Percentiles rank a stretch among this genome's conserved stretches.
Evolutionary conservation across 2,113 vertebrate genomes (phyloP).

Genomic region (Ageneiosus marmoratus): DNA sequence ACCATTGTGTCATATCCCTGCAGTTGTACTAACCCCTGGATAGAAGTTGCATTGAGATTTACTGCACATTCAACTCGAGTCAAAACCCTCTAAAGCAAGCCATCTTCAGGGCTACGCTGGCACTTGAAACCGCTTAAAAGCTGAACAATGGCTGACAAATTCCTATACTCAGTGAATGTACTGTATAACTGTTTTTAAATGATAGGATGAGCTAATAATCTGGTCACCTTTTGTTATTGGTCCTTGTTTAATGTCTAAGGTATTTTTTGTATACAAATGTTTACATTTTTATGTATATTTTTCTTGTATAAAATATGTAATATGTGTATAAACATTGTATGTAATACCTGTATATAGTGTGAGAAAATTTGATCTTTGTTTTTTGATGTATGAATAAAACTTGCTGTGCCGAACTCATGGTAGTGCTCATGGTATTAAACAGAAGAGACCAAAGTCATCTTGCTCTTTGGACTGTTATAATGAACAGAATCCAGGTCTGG

Average conservation of each 20-base stretch:
- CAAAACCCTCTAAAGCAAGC: slow-evolving; percentile 66
- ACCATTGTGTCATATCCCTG: slow-evolving; percentile 1
- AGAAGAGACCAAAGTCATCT: background rate
- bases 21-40: slow-evolving; percentile 36
- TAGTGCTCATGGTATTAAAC: background rate
- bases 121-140: slow-evolving; percentile 81
- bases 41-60: slow-evolving; percentile 73
- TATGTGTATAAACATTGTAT: slow-evolving; percentile 99
- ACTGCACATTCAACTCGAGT: slow-evolving; percentile 58
- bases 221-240: slow-evolving; percentile 99
- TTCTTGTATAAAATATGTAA: slow-evolving; percentile 99
- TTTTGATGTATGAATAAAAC: slow-evolving; percentile 99
- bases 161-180: slow-evolving; percentile 99
- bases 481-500: background rate
- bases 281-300: slow-evolving; percentile 99
- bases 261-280: slow-evolving; percentile 99
- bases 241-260: slow-evolving; percentile 99
- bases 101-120: slow-evolving; percentile 73
- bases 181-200: slow-evolving; percentile 93
- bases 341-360: slow-evolving; percentile 99
- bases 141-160: slow-evolving; percentile 82
- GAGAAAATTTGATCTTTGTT: slow-evolving; percentile 97
- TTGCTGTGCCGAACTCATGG: slow-evolving; percentile 93
- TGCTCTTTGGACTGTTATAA: background rate
- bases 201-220: slow-evolving; percentile 91